These are phyloP conservation scores for Tiliacea aurago DNA, from an alignment of 2,888 invertebrate genomes.

Conservation along the genomic window DNA sequence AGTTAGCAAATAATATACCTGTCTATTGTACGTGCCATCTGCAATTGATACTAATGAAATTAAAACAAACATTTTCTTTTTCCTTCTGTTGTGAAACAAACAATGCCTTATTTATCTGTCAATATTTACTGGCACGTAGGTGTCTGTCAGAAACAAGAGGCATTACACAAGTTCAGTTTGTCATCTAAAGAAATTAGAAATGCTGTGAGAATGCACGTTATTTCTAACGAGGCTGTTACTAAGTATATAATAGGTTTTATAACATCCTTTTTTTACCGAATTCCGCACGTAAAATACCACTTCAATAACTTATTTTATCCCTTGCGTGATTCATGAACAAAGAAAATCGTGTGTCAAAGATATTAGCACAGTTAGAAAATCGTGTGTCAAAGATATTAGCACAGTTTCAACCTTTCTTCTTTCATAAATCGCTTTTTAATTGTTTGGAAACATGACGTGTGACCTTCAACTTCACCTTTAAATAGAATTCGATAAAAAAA, in stretches of 20 bases:
- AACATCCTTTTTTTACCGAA: too few relatives aligned
- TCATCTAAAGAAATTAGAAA: not conserved
- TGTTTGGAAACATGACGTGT: conserved; percentile 13
- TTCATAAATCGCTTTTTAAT: conserved; percentile 40
- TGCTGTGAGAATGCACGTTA: not conserved
- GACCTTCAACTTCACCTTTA: conserved; percentile 52
- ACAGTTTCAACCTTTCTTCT: conserved; percentile 22
- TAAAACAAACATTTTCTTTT: not conserved
- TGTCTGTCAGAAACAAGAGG: conserved; percentile 5
- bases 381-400: conserved; percentile 27
- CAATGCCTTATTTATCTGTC: not conserved
- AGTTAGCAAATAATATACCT: not conserved
- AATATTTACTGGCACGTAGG: not conserved
- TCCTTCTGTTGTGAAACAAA: not conserved
- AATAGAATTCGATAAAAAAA: conserved; percentile 22
- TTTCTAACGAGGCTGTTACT: not conserved
- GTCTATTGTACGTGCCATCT: not conserved
- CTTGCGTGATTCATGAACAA: conserved; percentile 24
- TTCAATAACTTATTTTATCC: conserved; percentile 4
- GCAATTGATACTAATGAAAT: conserved; percentile 1
- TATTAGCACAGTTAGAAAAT: conserved; percentile 32
- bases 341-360: conserved; percentile 20
- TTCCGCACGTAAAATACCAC: not conserved
- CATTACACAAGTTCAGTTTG: not conserved
- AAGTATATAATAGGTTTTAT: not conserved